A percentile compares a stretch with the other conserved stretches of the same genome.
These are phyloP conservation scores for Micrasema minimum DNA, from an alignment of 1,140 invertebrate genomes.

Conservation along the genomic window DNA sequence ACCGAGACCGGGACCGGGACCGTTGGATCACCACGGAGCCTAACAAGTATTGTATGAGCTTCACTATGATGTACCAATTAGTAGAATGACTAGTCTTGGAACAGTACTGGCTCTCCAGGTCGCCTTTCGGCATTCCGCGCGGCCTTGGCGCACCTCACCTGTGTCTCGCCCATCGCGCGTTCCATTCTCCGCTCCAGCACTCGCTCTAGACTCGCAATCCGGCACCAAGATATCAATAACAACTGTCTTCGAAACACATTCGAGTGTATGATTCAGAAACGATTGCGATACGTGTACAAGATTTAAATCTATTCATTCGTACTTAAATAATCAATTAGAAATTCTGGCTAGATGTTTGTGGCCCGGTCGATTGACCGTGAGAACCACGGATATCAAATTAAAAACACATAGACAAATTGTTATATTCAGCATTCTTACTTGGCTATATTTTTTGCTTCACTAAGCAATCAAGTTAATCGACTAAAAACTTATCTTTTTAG, in stretches of 20 bases:
- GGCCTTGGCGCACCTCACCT: slow-evolving; percentile 11
- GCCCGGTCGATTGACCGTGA: no score
- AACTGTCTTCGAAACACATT: neutral
- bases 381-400: no score
- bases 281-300: neutral
- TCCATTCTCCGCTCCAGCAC: neutral
- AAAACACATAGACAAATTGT: no score
- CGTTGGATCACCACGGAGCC: no score
- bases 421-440: no score
- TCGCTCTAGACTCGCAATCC: neutral
- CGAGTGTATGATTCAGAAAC: no score
- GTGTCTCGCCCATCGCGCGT: neutral
- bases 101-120: neutral
- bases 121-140: slow-evolving; percentile 5
- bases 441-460: no score
- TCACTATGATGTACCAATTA: slow-evolving; percentile 19
- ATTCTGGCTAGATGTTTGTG: no score
- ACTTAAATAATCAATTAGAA: neutral
- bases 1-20: no score
- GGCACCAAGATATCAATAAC: neutral
- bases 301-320: neutral
- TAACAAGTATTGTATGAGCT: no score
- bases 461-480: no score
- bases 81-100: neutral
- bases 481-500: no score